Evolutionary conservation across 2,888 invertebrate genomes (phyloP).

Genomic region (Seladonia tumulorum): DNA sequence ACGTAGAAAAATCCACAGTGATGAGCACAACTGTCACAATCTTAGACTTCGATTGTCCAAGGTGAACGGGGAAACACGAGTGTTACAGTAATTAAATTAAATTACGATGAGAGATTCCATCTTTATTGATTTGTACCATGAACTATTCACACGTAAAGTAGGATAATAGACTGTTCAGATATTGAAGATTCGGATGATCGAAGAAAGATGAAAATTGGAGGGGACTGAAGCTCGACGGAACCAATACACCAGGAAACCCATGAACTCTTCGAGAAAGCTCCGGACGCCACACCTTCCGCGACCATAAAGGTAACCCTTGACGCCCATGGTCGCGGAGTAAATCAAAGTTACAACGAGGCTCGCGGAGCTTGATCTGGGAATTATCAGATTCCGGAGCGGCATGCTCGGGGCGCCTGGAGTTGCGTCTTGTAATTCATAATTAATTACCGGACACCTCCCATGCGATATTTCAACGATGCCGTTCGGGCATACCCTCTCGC

Average conservation of each 20-base stretch:
- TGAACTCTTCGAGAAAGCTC: not conserved
- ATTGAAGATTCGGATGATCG: not conserved
- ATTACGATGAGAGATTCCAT: too few species aligned
- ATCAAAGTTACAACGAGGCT: not conserved
- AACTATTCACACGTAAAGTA: too few species aligned
- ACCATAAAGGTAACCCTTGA: not conserved
- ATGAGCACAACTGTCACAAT: too few species aligned
- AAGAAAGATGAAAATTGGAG: not conserved
- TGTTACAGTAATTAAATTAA: too few species aligned
- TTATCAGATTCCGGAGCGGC: constrained; percentile 5
- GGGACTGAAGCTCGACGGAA: not conserved
- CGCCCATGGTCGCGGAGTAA: not conserved
- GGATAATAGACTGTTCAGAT: not conserved
- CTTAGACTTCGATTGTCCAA: too few species aligned
- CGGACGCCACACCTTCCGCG: not conserved
- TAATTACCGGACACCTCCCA: constrained; percentile 43
- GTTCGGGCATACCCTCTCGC: constrained; percentile 16
- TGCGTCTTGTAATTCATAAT: constrained; percentile 33
- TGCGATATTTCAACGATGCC: constrained; percentile 50
- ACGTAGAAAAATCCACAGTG: too few species aligned
- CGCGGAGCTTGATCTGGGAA: not conserved
- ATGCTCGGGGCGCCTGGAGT: not conserved
- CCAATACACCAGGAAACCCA: not conserved
- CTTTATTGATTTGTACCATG: too few species aligned
- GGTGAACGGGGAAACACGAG: too few species aligned